These are phyloP conservation scores for Limosa lapponica DNA, from an alignment of 2,797 vertebrate genomes.

Conservation along the genomic window DNA sequence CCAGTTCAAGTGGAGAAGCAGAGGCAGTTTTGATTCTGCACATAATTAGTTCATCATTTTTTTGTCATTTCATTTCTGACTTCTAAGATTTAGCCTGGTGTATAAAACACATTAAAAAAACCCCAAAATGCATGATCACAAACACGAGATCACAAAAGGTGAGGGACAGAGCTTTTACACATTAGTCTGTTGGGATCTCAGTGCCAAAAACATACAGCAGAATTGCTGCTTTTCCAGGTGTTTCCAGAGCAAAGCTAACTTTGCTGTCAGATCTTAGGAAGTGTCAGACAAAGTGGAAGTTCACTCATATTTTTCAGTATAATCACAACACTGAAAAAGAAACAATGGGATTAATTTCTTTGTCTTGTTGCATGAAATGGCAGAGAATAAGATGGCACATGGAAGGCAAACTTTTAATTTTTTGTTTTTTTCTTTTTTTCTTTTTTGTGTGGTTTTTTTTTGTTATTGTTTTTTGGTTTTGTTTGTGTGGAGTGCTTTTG, in stretches of 20 bases:
- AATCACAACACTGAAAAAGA: background rate
- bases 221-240: background rate
- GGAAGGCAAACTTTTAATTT: background rate
- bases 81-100: background rate
- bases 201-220: slow-evolving; percentile 10
- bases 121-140: slow-evolving; percentile 17
- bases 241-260: background rate
- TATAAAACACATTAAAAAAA: background rate
- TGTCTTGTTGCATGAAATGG: background rate
- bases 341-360: background rate
- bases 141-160: background rate
- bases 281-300: background rate
- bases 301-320: background rate
- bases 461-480: no score
- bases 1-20: background rate
- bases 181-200: background rate
- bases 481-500: background rate
- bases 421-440: no score
- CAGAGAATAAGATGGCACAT: background rate
- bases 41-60: background rate
- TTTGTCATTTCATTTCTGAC: background rate
- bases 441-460: background rate
- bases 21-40: background rate
- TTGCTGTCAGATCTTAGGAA: slow-evolving; percentile 3
- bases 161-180: background rate